phyloP scores from a whole-genome alignment of 2,797 vertebrate species.

The Gymnothorax javanicus region DNA sequence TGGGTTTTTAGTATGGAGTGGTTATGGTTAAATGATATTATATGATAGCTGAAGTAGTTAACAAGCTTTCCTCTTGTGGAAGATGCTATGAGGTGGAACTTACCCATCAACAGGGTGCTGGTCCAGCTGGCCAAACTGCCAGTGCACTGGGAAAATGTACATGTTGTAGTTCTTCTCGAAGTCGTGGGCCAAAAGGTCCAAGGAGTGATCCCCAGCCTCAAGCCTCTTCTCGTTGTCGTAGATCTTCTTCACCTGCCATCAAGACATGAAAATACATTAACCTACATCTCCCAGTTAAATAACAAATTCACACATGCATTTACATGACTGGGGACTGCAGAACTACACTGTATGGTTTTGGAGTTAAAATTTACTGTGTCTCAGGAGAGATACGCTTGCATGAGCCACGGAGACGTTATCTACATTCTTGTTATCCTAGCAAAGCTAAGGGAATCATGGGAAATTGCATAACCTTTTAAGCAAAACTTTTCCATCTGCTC shows the following conservation, averaged over 20 bases:
- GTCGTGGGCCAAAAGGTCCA: slow-evolving; percentile 94
- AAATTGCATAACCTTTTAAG: not conserved
- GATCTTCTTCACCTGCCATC: slow-evolving; percentile 93
- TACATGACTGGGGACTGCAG: not conserved
- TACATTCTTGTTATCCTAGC: not conserved
- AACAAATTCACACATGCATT: not conserved
- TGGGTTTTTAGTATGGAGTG: not conserved
- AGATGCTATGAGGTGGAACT: slow-evolving; percentile 39
- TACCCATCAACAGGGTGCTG: slow-evolving; percentile 93
- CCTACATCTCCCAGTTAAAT: not conserved
- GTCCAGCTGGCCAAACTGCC: slow-evolving; percentile 98
- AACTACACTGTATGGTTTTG: not conserved
- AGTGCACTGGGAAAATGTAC: slow-evolving; percentile 99
- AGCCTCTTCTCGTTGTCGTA: slow-evolving; percentile 95
- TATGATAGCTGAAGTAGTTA: not conserved
- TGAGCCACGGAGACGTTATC: not conserved
- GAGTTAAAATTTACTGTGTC: not conserved
- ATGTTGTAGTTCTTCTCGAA: slow-evolving; percentile 99
- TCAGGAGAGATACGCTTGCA: not conserved
- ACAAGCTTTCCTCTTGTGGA: not conserved
- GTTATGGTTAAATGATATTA: not conserved
- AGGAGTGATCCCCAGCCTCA: slow-evolving; percentile 86
- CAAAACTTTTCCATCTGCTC: not conserved
- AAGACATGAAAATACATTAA: not conserved
- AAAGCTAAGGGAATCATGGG: not conserved